phyloP scores from a whole-genome alignment of 2,888 invertebrate genomes.

The Allolobophora icterica region DNA sequence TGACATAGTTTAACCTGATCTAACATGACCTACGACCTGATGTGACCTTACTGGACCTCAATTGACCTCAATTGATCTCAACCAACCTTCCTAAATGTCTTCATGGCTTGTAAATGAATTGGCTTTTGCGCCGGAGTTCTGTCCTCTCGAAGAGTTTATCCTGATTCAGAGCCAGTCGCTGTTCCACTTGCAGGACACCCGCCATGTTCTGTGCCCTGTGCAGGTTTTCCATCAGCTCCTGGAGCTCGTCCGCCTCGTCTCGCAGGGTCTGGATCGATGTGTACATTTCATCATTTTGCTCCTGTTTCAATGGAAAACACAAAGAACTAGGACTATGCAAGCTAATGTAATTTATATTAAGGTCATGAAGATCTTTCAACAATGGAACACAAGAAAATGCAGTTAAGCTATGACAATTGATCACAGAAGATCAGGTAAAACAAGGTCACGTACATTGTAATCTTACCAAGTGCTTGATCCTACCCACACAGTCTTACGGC shows the following conservation, averaged over 20 bases:
- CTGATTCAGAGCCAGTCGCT: constrained; percentile 54
- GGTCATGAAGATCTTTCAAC: neutral
- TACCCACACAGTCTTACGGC: too few relatives aligned
- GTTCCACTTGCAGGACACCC: constrained; percentile 49
- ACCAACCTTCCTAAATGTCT: neutral
- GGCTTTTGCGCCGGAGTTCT: constrained; percentile 49
- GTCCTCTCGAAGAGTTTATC: constrained; percentile 56
- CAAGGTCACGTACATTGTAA: too few relatives aligned
- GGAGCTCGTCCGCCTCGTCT: constrained; percentile 56
- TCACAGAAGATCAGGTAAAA: too few relatives aligned
- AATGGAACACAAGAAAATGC: too few relatives aligned
- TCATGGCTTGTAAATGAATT: neutral
- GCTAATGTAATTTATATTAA: neutral
- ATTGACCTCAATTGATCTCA: neutral
- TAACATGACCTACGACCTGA: too few relatives aligned
- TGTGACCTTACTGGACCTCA: neutral
- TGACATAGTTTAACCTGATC: neutral
- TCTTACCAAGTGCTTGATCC: too few relatives aligned
- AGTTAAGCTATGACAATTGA: too few relatives aligned
- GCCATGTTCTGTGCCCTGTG: constrained; percentile 52
- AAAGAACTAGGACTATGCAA: neutral
- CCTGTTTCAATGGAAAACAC: constrained; percentile 47
- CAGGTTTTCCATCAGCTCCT: constrained; percentile 54
- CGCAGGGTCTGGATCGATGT: constrained; percentile 61
- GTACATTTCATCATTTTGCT: constrained; percentile 62